Percentiles rank a stretch among this genome's conserved stretches.
These are phyloP conservation scores for Thunnus albacares DNA, from an alignment of 2,797 vertebrate species.

Conservation along the genomic window DNA sequence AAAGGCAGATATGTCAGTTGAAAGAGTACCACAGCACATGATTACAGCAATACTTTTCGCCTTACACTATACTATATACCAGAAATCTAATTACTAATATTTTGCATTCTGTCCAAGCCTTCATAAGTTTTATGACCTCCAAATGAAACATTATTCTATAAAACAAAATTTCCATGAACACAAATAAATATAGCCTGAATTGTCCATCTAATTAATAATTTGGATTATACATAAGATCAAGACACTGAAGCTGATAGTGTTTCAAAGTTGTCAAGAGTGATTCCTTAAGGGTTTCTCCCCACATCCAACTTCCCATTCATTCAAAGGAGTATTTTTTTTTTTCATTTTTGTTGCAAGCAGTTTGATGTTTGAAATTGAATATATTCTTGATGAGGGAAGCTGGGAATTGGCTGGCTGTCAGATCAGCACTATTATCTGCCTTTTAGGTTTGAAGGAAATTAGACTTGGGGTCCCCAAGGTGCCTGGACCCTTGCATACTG, in stretches of 20 bases:
- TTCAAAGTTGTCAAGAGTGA: conserved; percentile 67
- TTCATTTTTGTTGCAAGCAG: conserved; percentile 73
- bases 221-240: conserved; percentile 28
- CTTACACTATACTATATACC: background rate
- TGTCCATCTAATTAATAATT: conserved; percentile 48
- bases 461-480: conserved; percentile 81
- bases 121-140: background rate
- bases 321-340: conserved; percentile 62
- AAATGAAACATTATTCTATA: conserved; percentile 2
- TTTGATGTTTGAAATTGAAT: conserved; percentile 82
- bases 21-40: background rate
- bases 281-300: conserved; percentile 39
- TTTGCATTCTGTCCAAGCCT: conserved; percentile 17
- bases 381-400: conserved; percentile 80
- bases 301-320: conserved; percentile 64
- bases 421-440: conserved; percentile 84
- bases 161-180: background rate
- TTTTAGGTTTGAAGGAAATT: conserved; percentile 84
- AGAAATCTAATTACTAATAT: conserved; percentile 20
- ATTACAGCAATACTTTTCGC: background rate
- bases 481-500: conserved; percentile 70
- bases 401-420: conserved; percentile 83
- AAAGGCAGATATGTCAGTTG: conserved; percentile 11
- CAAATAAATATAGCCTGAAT: conserved; percentile 11
- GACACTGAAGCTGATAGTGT: conserved; percentile 37